Base-by-base conservation (phyloP, 2,113 vertebrate species). In the Odontesthes bonariensis region DNA sequence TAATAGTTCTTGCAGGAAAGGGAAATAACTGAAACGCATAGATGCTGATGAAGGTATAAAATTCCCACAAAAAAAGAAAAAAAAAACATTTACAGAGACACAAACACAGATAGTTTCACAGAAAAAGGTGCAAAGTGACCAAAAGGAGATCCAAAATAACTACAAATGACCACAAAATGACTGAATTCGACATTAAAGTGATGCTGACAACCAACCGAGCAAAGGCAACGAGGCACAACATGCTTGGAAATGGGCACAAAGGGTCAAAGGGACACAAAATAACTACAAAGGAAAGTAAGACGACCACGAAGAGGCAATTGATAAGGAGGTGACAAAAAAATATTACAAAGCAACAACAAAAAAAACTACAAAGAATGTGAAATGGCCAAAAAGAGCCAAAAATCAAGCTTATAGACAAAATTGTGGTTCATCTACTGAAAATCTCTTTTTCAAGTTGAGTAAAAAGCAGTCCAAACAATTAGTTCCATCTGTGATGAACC, bases 81-180 rank as follows among this genome's bases (percentile, higher is more conserved):
- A 19, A 27, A 27, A 27, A 27, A 27, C 27, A 3, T 27, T 27
- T 27, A 27, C 27, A 27, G 27, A 6, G 1, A 1, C 27, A 13
- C 22, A 54, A 0, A 66, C 17, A 54, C n/a, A 44, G 12, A 42
- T 20, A 42, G 53, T 52, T 14, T 53, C n/a, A n/a, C 32, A 40
- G 31, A 66, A 53, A 19, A 20, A 5, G 20, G 23, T 33, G 54
- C 64, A 4, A 53, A 0, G 40, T 0, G 23, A 56, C 0, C 0
- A 53, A 5, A 55, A 55, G 13, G 13, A 2, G 22, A 27, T 14
- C 6, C 23, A 55, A 55, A 31, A 55, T 27, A 55, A 31, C 7
- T 5, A 7, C 17, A 53, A 0, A 47, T n/a, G 23, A 44, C 19
- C 17, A 31, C 14, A 56, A 22, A 55, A 10, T 3, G 35, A 38